phyloP scores from a whole-genome alignment of 2,888 invertebrate genomes.

The Allophyes oxyacanthae region DNA sequence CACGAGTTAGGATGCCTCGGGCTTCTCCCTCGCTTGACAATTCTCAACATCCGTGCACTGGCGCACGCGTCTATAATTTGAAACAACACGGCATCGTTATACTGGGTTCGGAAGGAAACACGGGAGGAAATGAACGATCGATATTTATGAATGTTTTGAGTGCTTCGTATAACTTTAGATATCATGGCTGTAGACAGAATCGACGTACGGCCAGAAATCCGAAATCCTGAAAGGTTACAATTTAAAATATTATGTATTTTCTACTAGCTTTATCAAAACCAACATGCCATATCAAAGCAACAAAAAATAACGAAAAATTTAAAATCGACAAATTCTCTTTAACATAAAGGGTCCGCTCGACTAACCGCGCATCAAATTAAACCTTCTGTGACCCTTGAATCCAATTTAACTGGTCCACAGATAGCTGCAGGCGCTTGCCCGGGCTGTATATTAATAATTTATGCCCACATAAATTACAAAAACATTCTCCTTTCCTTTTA shows the following conservation, averaged over 20 bases:
- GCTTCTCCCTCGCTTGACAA: conserved; percentile 43
- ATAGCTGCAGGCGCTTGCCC: conserved; percentile 60
- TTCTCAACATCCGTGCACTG: conserved; percentile 45
- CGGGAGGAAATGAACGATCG: conserved; percentile 26
- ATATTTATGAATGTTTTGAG: conserved; percentile 29
- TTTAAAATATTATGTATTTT: conserved; percentile 1
- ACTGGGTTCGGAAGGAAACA: conserved; percentile 5
- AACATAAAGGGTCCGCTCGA: conserved; percentile 67
- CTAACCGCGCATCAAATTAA: conserved; percentile 79
- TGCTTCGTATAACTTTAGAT: neutral
- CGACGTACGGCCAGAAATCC: too few relatives aligned
- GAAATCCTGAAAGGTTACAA: neutral
- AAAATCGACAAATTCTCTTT: conserved; percentile 69
- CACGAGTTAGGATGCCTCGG: conserved; percentile 66
- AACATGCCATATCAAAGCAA: conserved; percentile 37
- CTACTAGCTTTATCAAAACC: conserved; percentile 10
- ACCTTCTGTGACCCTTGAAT: conserved; percentile 75
- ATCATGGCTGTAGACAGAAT: too few relatives aligned
- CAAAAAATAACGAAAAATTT: conserved; percentile 61
- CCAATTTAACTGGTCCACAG: conserved; percentile 80
- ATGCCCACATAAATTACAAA: conserved; percentile 77
- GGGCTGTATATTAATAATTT: conserved; percentile 75
- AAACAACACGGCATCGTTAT: conserved; percentile 45
- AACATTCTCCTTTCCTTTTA: conserved; percentile 70
- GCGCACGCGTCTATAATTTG: conserved; percentile 54